Evolutionary conservation across 2,888 invertebrate genomes (phyloP).

Genomic region (Noctua janthe): DNA sequence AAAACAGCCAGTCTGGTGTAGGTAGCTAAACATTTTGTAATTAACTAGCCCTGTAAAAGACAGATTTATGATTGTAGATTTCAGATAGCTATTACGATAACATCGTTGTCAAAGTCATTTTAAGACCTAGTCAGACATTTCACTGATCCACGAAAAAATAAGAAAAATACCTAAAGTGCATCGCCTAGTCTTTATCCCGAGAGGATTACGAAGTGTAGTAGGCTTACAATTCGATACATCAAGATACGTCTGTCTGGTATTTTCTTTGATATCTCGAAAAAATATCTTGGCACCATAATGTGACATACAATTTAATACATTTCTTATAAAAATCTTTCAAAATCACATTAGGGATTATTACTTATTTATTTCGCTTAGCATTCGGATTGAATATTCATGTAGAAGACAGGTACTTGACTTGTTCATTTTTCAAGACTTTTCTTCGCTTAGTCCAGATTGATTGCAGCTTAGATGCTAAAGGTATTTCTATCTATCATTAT

Average conservation of each 20-base stretch:
- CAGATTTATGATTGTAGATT: background rate
- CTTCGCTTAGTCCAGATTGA: background rate
- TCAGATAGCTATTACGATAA: background rate
- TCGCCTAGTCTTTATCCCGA: background rate
- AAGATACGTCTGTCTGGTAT: background rate
- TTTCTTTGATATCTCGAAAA: conserved; percentile 4
- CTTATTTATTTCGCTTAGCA: conserved; percentile 4
- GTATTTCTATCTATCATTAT: no score
- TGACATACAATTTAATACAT: conserved; percentile 6
- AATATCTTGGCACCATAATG: background rate
- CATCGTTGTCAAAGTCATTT: background rate
- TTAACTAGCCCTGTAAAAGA: background rate
- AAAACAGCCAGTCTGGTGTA: background rate
- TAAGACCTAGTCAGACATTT: background rate
- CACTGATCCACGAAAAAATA: background rate
- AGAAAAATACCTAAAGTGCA: conserved; percentile 2
- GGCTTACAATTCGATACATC: conserved; percentile 5
- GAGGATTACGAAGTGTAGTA: background rate
- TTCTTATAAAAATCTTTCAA: conserved; percentile 4
- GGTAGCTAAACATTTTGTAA: no score
- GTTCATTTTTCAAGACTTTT: background rate
- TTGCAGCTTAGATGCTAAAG: background rate
- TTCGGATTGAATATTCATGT: conserved; percentile 7
- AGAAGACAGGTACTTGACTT: background rate
- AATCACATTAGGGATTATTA: conserved; percentile 7